A percentile compares a stretch with the other conserved stretches of the same genome.
Evolutionary conservation across 92 coral and sea anemone species (phyloP).

Genomic region (Porites rus): DNA sequence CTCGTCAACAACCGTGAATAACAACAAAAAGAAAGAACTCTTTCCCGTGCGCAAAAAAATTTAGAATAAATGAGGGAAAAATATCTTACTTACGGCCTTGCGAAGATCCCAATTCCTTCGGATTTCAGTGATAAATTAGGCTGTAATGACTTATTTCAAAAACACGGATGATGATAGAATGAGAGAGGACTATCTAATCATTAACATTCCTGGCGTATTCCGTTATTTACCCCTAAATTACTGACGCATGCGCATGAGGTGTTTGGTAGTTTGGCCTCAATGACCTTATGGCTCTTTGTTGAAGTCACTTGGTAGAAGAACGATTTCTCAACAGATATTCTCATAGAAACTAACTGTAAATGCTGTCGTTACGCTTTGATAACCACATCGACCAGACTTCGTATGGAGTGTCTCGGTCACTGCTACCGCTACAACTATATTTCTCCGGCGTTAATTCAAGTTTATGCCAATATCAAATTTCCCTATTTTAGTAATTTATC

Average conservation of each 20-base stretch:
- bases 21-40: not conserved
- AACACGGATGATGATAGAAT: conserved; percentile 51
- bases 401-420: no score
- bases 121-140: conserved; percentile 27
- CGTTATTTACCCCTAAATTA: conserved; percentile 25
- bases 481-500: no score
- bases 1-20: conserved; percentile 37
- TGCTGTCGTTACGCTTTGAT: no score
- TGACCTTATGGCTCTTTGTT: not conserved
- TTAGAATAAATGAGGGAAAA: not conserved
- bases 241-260: conserved; percentile 26
- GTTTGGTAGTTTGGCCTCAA: conserved; percentile 1
- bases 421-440: no score
- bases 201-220: conserved; percentile 37
- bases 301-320: conserved; percentile 13
- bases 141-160: conserved; percentile 55
- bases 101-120: conserved; percentile 43
- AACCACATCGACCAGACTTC: no score
- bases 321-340: not conserved
- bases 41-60: not conserved
- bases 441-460: no score
- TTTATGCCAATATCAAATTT: no score
- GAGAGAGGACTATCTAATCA: conserved; percentile 65
- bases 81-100: conserved; percentile 34
- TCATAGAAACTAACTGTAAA: no score